These are phyloP conservation scores for Bettongia penicillata DNA, from an alignment of 2,113 vertebrate species.

Conservation along the genomic window DNA sequence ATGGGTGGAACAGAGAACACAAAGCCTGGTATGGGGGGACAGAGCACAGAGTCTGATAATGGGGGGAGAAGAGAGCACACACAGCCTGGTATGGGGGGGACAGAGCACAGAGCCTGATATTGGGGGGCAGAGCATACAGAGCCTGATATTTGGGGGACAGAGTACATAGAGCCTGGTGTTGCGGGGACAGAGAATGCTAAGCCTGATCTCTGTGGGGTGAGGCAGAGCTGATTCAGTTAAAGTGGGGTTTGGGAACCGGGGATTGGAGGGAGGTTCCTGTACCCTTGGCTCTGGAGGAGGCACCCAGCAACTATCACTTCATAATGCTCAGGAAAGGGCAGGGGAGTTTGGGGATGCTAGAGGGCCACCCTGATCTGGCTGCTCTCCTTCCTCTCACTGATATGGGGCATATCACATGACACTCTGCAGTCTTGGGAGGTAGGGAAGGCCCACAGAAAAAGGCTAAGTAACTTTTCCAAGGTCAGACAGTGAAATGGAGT, in stretches of 20 bases:
- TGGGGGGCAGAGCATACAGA: background rate
- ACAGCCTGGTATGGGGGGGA: background rate
- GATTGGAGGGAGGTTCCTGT: no score
- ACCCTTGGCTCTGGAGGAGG: background rate
- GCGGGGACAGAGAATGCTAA: no score
- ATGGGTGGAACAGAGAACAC: background rate
- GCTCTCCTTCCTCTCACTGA: background rate
- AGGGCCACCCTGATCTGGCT: background rate
- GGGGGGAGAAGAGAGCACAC: background rate
- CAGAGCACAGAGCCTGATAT: no score
- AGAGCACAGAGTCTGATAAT: no score
- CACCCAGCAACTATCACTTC: background rate
- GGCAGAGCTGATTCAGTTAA: background rate
- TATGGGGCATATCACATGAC: background rate
- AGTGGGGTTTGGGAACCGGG: background rate
- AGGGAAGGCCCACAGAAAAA: background rate
- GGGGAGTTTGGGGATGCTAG: background rate
- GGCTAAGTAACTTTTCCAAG: background rate
- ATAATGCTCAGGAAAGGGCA: background rate
- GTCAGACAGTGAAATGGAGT: background rate
- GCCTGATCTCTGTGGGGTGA: background rate
- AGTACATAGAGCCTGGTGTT: no score
- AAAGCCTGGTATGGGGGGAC: background rate
- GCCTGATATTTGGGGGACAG: no score
- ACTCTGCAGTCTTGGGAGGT: background rate